These are phyloP conservation scores for Sinocyclocheilus rhinocerous DNA, from an alignment of 2,113 vertebrate species.

Conservation along the genomic window DNA sequence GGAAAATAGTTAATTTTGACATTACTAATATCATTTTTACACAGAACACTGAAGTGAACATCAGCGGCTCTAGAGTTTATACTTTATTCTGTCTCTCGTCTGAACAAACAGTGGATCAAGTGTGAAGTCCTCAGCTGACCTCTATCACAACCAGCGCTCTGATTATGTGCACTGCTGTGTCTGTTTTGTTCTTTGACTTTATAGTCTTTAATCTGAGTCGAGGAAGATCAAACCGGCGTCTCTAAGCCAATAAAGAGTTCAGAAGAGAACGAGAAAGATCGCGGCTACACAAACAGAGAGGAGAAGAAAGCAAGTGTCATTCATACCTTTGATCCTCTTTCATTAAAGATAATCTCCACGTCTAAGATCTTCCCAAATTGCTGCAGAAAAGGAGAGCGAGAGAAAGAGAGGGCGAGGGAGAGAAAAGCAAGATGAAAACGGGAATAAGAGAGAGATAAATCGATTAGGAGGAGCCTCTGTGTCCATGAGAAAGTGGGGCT, in stretches of 20 bases:
- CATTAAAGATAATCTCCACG: slow-evolving; percentile 99
- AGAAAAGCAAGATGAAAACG: slow-evolving; percentile 27
- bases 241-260: slow-evolving; percentile 57
- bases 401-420: slow-evolving; percentile 61
- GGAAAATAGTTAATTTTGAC: neutral
- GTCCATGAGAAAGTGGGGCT: slow-evolving; percentile 22
- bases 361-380: slow-evolving; percentile 99
- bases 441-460: slow-evolving; percentile 37
- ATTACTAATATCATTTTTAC: neutral
- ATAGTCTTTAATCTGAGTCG: slow-evolving; percentile 35
- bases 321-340: slow-evolving; percentile 98
- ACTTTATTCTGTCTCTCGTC: neutral
- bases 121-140: neutral
- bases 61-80: neutral
- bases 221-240: slow-evolving; percentile 27
- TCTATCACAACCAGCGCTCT: neutral
- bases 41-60: neutral
- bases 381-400: slow-evolving; percentile 76
- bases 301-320: slow-evolving; percentile 51
- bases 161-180: neutral
- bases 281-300: slow-evolving; percentile 33
- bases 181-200: slow-evolving; percentile 20
- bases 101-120: neutral
- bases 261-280: slow-evolving; percentile 14
- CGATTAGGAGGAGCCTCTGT: slow-evolving; percentile 24